Conservation (phyloP, 2,113 vertebrate genomes). For the Scytalopus superciliaris region DNA sequence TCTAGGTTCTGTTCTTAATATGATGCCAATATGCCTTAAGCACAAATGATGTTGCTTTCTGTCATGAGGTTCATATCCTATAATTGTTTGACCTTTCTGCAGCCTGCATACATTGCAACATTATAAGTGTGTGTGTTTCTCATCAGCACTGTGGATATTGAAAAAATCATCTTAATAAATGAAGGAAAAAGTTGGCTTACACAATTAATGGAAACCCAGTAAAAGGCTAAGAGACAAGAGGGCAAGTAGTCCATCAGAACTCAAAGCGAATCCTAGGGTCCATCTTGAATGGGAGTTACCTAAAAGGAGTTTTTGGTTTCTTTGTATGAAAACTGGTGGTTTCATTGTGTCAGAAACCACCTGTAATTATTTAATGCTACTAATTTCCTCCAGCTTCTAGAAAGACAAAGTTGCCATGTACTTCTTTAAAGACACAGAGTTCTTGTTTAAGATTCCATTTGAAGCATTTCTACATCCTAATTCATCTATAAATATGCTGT, state of each 20-base stretch:
- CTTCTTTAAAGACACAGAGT: background rate
- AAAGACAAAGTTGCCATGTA: background rate
- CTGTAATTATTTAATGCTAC: slow-evolving; percentile 48
- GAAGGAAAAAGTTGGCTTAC: background rate
- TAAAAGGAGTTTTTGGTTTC: background rate
- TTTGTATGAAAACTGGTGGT: background rate
- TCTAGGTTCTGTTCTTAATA: background rate
- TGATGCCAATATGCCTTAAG: background rate
- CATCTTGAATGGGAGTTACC: background rate
- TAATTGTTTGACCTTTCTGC: slow-evolving; percentile 5
- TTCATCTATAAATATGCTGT: slow-evolving; percentile 13
- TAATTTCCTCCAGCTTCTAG: slow-evolving; percentile 55
- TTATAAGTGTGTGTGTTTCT: background rate
- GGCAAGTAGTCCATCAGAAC: background rate
- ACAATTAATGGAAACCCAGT: background rate
- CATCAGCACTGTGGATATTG: background rate
- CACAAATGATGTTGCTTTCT: background rate
- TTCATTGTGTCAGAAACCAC: slow-evolving; percentile 23
- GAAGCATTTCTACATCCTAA: slow-evolving; percentile 34
- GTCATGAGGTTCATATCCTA: background rate
- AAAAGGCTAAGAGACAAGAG: background rate
- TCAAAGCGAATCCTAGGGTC: background rate
- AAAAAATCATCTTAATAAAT: background rate
- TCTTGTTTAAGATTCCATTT: background rate
- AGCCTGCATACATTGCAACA: background rate